Base-by-base conservation (phyloP, 1,140 invertebrate genomes). In the Oreohelix idahoensis region DNA sequence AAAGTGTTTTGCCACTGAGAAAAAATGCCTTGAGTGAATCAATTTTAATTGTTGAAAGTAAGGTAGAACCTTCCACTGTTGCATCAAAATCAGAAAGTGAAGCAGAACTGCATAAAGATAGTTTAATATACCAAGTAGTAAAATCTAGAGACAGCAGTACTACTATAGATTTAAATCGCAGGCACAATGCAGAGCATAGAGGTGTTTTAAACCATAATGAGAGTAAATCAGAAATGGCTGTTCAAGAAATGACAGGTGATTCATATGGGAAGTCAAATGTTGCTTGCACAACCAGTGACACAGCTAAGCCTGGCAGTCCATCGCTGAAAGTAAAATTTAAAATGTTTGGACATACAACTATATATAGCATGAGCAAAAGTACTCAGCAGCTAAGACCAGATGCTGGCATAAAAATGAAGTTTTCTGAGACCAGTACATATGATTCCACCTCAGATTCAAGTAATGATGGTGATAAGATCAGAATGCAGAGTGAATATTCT, bases 261-360 rank as follows among this genome's bases (percentile, higher is more conserved):
- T 66, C 63, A 2, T 2, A 32, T 32, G 23, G 2, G 26, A 58
- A 58, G 23, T n/a, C 26, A n/a, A 58, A n/a, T 58, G 53, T 58
- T 58, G 53, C 8, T 58, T n/a, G n/a, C n/a, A n/a, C n/a, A n/a
- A n/a, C n/a, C n/a, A 23, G 5, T 58, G 53, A 58, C 5, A n/a
- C 15, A 23, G 63, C 8, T 66, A 32, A 29, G n/a, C 29, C n/a
- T 35, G 63, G 17, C 29, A 66, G 63, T 39, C 15, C 35, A 2
- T 53, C 77, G 1, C 36, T 66, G 53, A 66, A 66, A 53, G 11
- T 66, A 15, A 79, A 4, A 26, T 79, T 79, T 39, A 66, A 79
- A 66, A 51, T 79, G 58, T 2, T 8, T 32, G 58, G 77, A 39
- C 49, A 79, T 5, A 39, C 8, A 26, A 69, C 36, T 26, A 20